phyloP scores from a whole-genome alignment of 2,797 vertebrate species.

The Sebastes baramenuke region DNA sequence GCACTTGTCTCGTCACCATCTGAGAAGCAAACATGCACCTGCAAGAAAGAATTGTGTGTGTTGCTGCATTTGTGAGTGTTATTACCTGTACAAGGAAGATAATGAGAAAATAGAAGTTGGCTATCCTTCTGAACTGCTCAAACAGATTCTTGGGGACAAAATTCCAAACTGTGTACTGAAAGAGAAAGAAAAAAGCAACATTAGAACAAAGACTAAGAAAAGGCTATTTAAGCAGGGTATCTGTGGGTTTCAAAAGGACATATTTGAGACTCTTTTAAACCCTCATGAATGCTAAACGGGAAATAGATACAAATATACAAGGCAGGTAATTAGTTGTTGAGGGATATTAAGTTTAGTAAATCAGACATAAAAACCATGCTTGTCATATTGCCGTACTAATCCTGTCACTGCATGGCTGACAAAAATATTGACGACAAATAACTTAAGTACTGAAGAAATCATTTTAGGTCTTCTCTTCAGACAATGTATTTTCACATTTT shows the following conservation, averaged over 20 bases:
- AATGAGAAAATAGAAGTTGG: constrained; percentile 99
- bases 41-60: not conserved
- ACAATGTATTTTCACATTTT: not conserved
- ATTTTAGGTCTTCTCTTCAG: not conserved
- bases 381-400: not conserved
- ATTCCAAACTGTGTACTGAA: constrained; percentile 97
- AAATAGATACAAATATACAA: not conserved
- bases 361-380: not conserved
- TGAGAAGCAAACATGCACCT: not conserved
- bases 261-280: not conserved
- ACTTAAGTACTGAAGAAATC: not conserved
- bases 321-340: not conserved
- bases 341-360: not conserved
- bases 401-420: not conserved
- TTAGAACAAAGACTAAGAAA: not conserved
- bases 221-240: not conserved
- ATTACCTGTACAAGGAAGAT: constrained; percentile 99
- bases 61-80: not conserved
- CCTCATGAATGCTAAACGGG: not conserved
- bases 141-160: constrained; percentile 99
- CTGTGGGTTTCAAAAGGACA: not conserved
- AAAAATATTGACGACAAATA: not conserved
- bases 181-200: constrained; percentile 36
- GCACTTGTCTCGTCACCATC: constrained; percentile 11
- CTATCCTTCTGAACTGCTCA: constrained; percentile 98